Evolutionary conservation across 2,888 invertebrate genomes (phyloP).

Genomic region (Sarcophaga carnaria): DNA sequence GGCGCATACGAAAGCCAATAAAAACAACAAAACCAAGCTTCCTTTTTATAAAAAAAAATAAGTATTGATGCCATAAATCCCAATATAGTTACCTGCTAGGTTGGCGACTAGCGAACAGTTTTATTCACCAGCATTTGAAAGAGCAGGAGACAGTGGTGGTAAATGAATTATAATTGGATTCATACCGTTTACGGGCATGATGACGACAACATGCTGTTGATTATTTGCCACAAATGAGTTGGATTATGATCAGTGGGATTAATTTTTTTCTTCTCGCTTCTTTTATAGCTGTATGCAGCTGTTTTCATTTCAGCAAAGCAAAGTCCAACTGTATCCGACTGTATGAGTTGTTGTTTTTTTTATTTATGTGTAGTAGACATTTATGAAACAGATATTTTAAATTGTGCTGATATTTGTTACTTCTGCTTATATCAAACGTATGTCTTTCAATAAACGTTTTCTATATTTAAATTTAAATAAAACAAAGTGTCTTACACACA

Average conservation of each 20-base stretch:
- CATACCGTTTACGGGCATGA: not conserved
- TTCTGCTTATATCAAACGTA: too few relatives aligned
- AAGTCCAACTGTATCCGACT: too few relatives aligned
- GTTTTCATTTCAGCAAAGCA: not conserved
- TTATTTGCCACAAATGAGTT: not conserved
- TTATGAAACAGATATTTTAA: too few relatives aligned
- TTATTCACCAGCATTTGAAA: not conserved
- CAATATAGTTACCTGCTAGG: conserved; percentile 8
- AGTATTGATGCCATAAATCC: conserved; percentile 22
- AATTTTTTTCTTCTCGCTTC: not conserved
- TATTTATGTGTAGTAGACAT: too few relatives aligned
- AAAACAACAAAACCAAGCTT: not conserved
- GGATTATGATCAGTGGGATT: conserved; percentile 6
- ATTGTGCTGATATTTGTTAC: too few relatives aligned
- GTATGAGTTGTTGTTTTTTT: too few relatives aligned
- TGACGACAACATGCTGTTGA: not conserved
- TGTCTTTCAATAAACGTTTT: too few relatives aligned
- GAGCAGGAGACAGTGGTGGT: too few relatives aligned
- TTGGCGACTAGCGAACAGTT: not conserved
- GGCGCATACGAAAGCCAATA: not conserved
- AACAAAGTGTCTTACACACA: too few relatives aligned
- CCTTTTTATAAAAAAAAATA: not conserved
- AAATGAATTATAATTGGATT: conserved; percentile 25
- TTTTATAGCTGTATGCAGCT: too few relatives aligned
- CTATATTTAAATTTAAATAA: too few relatives aligned